Base-by-base conservation (phyloP, 2,888 invertebrate genomes). In the Liopterus haemorrhoidalis region DNA sequence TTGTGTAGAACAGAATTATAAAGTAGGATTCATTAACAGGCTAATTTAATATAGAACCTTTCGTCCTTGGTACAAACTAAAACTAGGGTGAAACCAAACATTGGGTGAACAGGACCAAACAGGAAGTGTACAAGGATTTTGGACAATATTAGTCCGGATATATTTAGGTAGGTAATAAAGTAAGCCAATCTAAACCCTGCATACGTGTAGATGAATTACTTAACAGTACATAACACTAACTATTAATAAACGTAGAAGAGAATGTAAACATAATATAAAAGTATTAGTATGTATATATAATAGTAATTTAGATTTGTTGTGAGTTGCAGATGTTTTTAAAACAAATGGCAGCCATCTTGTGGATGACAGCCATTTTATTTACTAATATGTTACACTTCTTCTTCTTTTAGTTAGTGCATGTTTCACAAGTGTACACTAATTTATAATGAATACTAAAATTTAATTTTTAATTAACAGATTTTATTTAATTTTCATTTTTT, bases 301-400 rank as follows among this genome's bases (percentile, higher is more conserved):
- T 22, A 36, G 19, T 31, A 39, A 45, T 39, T 49, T 54, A 53
- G 60, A 65, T 65, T 66, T 66, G 66, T 66, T 66, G 66, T 66
- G 66, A 66, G 66, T 66, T 60, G 56, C 58, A 63, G 66, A 65
- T 66, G 65, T 64, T 56, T 59, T 57, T 46, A 46, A n/a, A 45
- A 25, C 32, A 44, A 39, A 45, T 33, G 32, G 45, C 32, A 22
- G 45, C 45, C 39, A 45, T 45, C 32, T 15, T 38, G 4, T 4
- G 30, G 28, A 45, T 45, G 33, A 39, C 39, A 39, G 38, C 45
- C 45, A 15, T 44, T 32, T 36, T 18, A 11, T 18, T 15, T 9
- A 35, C 37, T 28, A 35, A 33, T 31, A 21, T 39, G 14, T 9
- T 31, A 12, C 15, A n/a, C 9, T 31, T 14, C 9, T 31, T 33